Conservation (phyloP, 2,113 vertebrate genomes). For the Cygnus buccinator region DNA sequence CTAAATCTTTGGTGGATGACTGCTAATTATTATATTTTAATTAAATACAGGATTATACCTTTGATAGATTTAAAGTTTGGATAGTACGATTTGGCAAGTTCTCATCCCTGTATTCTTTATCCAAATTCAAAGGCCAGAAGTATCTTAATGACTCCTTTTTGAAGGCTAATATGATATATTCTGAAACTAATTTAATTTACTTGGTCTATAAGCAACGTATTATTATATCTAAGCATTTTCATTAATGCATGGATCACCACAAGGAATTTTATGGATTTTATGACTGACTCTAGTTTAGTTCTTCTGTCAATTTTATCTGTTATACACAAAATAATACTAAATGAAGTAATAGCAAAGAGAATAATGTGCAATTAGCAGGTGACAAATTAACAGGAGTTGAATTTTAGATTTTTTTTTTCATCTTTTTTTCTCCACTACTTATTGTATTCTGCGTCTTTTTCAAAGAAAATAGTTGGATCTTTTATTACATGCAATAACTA, state of each 20-base stretch:
- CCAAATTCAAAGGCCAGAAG: slow-evolving; percentile 26
- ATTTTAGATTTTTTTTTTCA: not conserved
- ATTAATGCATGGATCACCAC: not conserved
- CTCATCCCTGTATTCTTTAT: not conserved
- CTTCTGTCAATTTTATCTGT: not conserved
- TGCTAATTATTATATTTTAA: slow-evolving; percentile 8
- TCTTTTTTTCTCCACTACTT: not conserved
- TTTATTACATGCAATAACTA: not conserved
- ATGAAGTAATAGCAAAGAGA: not conserved
- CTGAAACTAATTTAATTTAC: slow-evolving; percentile 41
- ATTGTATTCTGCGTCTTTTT: not conserved
- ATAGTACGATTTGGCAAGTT: not conserved
- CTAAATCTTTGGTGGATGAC: not conserved
- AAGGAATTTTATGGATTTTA: slow-evolving; percentile 23
- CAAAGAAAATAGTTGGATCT: not conserved
- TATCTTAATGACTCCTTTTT: not conserved
- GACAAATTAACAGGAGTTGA: not conserved
- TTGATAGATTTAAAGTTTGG: slow-evolving; percentile 20
- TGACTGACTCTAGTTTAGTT: not conserved
- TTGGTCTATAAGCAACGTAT: not conserved
- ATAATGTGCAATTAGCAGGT: not conserved
- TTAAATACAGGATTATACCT: not conserved
- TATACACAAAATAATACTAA: not conserved
- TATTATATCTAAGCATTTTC: slow-evolving; percentile 19
- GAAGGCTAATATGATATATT: not conserved